Base-by-base conservation (phyloP, 2,113 vertebrate species). In the Catharus minimus region DNA sequence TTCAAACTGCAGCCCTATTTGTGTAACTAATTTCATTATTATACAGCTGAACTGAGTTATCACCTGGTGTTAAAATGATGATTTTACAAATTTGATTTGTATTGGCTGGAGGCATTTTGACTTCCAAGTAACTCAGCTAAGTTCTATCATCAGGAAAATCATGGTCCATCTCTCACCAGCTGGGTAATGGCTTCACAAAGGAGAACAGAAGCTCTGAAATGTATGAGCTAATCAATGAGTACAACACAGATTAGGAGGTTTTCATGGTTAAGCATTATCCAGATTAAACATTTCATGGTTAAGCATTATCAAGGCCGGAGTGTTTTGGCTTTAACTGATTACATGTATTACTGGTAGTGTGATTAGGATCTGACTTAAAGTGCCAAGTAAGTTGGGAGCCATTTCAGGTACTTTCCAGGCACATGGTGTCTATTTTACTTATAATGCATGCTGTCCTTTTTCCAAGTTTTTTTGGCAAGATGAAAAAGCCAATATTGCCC, bases 31-130 rank as follows among this genome's bases (percentile, higher is more conserved):
- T 92, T 94, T 60, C 11, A 91, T 92, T 78, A 90, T 20, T 38
- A 44, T 16, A 95, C 66, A 91, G 80, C 58, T 79, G 83, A 96
- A 74, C 44, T 88, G 82, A 91, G 39, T 83, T 86, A 91, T 43
- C 80, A 76, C 36, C 53, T 89, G 39, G 43, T 80, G 77, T 79
- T 93, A 77, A 88, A 92, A 88, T 11, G 3, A 64, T 68, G 28
- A 30, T 47, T 88, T 95, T 79, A 74, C 71, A 96, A 39, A 68
- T 88, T 43, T 90, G 47, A 82, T 92, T 96, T 89, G 41, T 64
- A 82, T 23, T 66, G 36, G 66, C 82, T 86, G 19, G 55, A 83
- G 64, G 83, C 60, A 78, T 65, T 94, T 83, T 74, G 68, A 86
- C 32, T 93, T 88, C 5, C 13, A 86, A 53, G 46, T 82, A 80